Percentiles rank a stretch among this genome's conserved stretches.
Conservation (phyloP, 2,888 invertebrate species). For the Hoplodrina ambigua region DNA sequence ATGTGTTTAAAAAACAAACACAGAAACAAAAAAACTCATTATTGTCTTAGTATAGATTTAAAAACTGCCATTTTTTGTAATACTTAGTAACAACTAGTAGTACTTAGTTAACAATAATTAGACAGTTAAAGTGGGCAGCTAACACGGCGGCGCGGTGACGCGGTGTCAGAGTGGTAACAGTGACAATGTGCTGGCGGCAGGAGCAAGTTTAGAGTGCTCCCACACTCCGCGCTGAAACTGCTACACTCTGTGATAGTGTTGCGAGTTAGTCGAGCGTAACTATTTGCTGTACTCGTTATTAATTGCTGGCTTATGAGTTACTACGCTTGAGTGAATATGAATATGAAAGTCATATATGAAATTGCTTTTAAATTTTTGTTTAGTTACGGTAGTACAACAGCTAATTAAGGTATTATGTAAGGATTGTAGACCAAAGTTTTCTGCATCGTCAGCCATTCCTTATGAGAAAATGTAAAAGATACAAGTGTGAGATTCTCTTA, state of each 20-base stretch:
- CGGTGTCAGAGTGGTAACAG: constrained; percentile 13
- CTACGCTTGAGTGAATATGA: not conserved
- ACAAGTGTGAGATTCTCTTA: too few species aligned
- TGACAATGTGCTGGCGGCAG: constrained; percentile 8
- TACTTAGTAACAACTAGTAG: too few species aligned
- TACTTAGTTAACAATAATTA: too few species aligned
- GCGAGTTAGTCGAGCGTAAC: constrained; percentile 12
- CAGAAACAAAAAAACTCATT: too few species aligned
- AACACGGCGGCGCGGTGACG: not conserved
- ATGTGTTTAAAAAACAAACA: too few species aligned
- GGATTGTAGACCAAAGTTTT: not conserved
- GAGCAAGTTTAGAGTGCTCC: constrained; percentile 45
- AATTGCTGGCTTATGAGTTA: constrained; percentile 8
- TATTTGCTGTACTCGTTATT: not conserved
- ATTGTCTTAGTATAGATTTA: too few species aligned
- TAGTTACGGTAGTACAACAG: too few species aligned
- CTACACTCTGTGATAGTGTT: constrained; percentile 14
- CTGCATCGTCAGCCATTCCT: too few species aligned
- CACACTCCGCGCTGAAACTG: constrained; percentile 25
- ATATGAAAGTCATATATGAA: not conserved
- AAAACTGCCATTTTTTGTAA: too few species aligned
- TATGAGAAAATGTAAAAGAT: too few species aligned
- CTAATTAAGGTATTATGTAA: not conserved
- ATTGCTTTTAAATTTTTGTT: not conserved
- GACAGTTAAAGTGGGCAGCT: too few species aligned